Evolutionary conservation across 2,113 vertebrate species (phyloP), one percentile per base, ranked within the genome.

Genomic region (Odontophorus gujanensis): DNA sequence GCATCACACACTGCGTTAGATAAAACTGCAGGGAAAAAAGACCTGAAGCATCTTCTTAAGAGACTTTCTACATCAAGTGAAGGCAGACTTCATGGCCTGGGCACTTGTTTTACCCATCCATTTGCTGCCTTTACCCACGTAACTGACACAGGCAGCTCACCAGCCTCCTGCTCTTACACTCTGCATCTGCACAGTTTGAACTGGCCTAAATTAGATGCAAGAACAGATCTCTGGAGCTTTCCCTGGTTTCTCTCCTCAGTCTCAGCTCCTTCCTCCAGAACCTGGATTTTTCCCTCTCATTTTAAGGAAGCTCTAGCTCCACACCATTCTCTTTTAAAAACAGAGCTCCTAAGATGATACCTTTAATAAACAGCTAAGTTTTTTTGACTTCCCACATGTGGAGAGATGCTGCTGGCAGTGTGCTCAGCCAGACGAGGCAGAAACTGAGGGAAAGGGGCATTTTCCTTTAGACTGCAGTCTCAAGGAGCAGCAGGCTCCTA

Each of bases 301-400:
- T 88, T 57, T 36, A 51, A 75, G 32, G 59, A 63, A 32, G 26
- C 13, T 7, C 13, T 61, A 66, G 59, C 28, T 13, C 24, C 30
- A 47, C 19, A 34, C 20, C 9, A 9, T 5, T 65, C 3, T 9
- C 24, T 71, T 85, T 66, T 51, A 24, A 67, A 92, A 59, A 15
- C 32, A 43, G 0, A 43, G 22, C 4, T 88, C 34, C 34, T 68
- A 43, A 77, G 62, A 58, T 36, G 30, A 42, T 8, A 48, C 4
- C 20, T 78, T 43, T 34, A 45, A 72, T 30, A 67, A 85, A 42
- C 1, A 83, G 10, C 50, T 40, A 12, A 22, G 2, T 32, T 18
- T 67, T 38, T n/a, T 66, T 2, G 1, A 9, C 45, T 42, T 67
- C 32, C 26, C 20, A 4, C 1, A 1, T 22, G 24, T 59, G 1